Conservation (phyloP, 2,888 invertebrate species). For the Lissonota sp. region DNA sequence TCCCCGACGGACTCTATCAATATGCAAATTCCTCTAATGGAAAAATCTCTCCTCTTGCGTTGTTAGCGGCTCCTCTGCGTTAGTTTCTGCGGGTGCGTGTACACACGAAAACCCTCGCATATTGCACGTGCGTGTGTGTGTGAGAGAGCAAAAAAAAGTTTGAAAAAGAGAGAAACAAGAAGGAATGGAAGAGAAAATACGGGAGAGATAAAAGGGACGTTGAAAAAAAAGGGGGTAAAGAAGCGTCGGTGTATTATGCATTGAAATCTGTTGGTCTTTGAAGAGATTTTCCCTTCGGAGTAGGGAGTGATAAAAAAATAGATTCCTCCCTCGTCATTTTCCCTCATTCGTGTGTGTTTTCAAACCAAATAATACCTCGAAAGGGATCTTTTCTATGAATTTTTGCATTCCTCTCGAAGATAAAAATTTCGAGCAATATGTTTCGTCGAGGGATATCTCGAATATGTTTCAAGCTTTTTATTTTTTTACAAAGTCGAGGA, state of each 20-base stretch:
- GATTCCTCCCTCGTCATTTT: background rate
- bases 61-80: constrained; percentile 58
- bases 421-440: background rate
- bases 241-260: constrained; percentile 40
- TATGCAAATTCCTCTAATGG: constrained; percentile 79
- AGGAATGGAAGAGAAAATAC: constrained; percentile 28
- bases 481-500: too few relatives aligned
- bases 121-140: constrained; percentile 1
- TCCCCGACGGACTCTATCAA: constrained; percentile 73
- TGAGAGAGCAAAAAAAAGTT: constrained; percentile 19
- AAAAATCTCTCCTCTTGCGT: constrained; percentile 70
- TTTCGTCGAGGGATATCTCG: too few relatives aligned
- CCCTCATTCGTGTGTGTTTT: background rate
- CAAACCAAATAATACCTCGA: background rate
- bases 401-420: background rate
- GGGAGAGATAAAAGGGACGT: constrained; percentile 32
- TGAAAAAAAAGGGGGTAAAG: constrained; percentile 9
- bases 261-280: constrained; percentile 35
- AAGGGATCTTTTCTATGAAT: background rate
- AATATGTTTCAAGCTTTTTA: too few relatives aligned
- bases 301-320: background rate
- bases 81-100: constrained; percentile 30
- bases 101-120: constrained; percentile 1
- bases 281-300: constrained; percentile 12
- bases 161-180: constrained; percentile 16